Conservation (phyloP, 2,797 vertebrate species). For the Telmatherina bonti region DNA sequence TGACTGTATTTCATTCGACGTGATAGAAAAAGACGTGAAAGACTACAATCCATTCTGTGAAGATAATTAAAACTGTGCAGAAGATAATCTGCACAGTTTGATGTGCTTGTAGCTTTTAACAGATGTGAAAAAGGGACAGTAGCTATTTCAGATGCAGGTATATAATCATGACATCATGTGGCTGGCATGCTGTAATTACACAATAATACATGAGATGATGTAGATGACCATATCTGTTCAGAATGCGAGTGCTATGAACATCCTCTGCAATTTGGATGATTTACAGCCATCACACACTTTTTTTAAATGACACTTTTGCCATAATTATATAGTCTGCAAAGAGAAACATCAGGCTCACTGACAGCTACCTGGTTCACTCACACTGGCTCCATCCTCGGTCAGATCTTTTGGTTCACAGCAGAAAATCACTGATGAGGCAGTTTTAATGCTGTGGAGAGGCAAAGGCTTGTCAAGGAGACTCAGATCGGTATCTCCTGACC, state of each 20-base stretch:
- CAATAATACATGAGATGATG: constrained; percentile 19
- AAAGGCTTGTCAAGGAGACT: constrained; percentile 36
- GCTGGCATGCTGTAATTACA: constrained; percentile 55
- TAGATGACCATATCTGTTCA: constrained; percentile 26
- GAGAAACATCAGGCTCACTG: not conserved
- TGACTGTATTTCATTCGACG: not conserved
- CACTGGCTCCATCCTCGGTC: not conserved
- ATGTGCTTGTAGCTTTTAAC: constrained; percentile 35
- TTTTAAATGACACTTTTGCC: constrained; percentile 1
- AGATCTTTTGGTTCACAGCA: not conserved
- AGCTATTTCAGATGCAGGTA: constrained; percentile 38
- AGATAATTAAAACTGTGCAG: no score
- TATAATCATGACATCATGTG: constrained; percentile 56
- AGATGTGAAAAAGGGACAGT: constrained; percentile 33
- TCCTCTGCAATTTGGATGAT: constrained; percentile 15
- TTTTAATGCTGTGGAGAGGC: constrained; percentile 20
- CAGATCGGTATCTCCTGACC: constrained; percentile 31
- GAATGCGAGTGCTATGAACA: constrained; percentile 41
- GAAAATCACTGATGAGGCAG: constrained; percentile 30
- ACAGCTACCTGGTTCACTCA: not conserved
- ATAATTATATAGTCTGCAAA: not conserved
- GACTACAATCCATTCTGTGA: constrained; percentile 25
- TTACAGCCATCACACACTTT: not conserved
- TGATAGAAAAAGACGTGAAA: constrained; percentile 18
- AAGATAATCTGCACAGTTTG: constrained; percentile 20